A percentile compares a stretch with the other conserved stretches of the same genome.
phyloP scores from a whole-genome alignment of 1,140 invertebrate genomes.

The Acromyrmex charruanus region DNA sequence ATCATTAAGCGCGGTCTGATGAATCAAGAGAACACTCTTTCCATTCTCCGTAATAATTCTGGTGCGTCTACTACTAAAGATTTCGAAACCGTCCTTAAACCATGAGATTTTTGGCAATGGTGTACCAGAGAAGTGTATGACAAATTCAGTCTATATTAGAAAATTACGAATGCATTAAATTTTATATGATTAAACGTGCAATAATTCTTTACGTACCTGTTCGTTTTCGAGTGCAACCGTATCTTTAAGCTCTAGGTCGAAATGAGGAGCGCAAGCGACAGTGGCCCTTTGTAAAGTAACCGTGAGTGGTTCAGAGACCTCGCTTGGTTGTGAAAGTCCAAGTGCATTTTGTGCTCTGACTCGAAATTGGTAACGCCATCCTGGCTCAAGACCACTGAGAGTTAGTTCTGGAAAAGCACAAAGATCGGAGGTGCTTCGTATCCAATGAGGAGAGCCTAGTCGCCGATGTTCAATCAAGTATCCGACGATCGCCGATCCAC shows the following conservation, averaged over 20 bases:
- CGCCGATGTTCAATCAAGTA: slow-evolving; percentile 94
- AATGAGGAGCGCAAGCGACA: slow-evolving; percentile 89
- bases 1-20: slow-evolving; percentile 92
- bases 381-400: slow-evolving; percentile 93
- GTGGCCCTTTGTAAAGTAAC: slow-evolving; percentile 90
- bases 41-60: slow-evolving; percentile 92
- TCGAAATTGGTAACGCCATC: slow-evolving; percentile 95
- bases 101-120: slow-evolving; percentile 96
- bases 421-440: slow-evolving; percentile 90
- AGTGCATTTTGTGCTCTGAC: slow-evolving; percentile 95
- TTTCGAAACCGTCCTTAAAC: slow-evolving; percentile 96
- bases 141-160: slow-evolving; percentile 90
- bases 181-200: not conserved
- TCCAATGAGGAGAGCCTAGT: slow-evolving; percentile 92
- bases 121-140: slow-evolving; percentile 92
- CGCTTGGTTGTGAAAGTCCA: slow-evolving; percentile 92
- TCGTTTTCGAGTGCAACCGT: slow-evolving; percentile 92
- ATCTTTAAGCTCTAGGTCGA: slow-evolving; percentile 90
- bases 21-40: slow-evolving; percentile 92
- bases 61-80: slow-evolving; percentile 93
- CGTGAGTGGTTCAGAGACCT: slow-evolving; percentile 92
- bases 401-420: slow-evolving; percentile 91
- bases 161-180: not conserved
- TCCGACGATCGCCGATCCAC: slow-evolving; percentile 95
- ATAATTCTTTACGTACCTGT: slow-evolving; percentile 85